These are phyloP conservation scores for Stegodyphus mimosarum DNA, from an alignment of 1,140 invertebrate genomes.

Conservation along the genomic window DNA sequence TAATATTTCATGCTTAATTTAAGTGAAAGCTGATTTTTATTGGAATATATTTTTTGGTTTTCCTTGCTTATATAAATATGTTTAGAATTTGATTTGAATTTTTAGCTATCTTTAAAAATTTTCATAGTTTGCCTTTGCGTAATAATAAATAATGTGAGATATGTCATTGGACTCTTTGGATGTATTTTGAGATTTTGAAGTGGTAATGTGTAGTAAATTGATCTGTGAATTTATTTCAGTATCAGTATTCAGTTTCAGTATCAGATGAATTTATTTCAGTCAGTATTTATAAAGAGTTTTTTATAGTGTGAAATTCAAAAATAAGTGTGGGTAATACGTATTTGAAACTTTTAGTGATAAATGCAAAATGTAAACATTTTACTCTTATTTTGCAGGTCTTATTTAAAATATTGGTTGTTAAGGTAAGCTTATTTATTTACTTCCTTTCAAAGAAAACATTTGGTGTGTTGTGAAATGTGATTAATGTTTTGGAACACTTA, in stretches of 20 bases:
- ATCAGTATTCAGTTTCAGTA: too few relatives aligned
- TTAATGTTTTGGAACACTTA: neutral
- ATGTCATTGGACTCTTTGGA: too few relatives aligned
- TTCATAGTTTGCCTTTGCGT: too few relatives aligned
- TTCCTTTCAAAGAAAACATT: neutral
- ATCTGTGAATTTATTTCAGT: too few relatives aligned
- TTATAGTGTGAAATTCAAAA: too few relatives aligned
- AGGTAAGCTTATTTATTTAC: slow-evolving; percentile 18
- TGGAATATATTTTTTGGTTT: neutral
- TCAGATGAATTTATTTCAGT: too few relatives aligned
- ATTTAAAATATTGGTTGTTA: slow-evolving; percentile 31
- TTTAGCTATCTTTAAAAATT: too few relatives aligned
- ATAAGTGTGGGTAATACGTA: too few relatives aligned
- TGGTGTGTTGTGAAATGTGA: neutral
- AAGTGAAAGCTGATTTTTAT: neutral
- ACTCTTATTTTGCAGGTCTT: slow-evolving; percentile 6
- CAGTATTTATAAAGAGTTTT: too few relatives aligned
- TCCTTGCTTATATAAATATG: neutral
- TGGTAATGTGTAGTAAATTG: too few relatives aligned
- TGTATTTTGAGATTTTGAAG: too few relatives aligned
- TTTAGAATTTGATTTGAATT: neutral
- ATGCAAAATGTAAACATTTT: neutral
- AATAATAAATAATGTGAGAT: too few relatives aligned
- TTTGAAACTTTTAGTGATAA: neutral
- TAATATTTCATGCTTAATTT: neutral